phyloP scores from a whole-genome alignment of 2,888 invertebrate species.

The Idaea aversata region DNA sequence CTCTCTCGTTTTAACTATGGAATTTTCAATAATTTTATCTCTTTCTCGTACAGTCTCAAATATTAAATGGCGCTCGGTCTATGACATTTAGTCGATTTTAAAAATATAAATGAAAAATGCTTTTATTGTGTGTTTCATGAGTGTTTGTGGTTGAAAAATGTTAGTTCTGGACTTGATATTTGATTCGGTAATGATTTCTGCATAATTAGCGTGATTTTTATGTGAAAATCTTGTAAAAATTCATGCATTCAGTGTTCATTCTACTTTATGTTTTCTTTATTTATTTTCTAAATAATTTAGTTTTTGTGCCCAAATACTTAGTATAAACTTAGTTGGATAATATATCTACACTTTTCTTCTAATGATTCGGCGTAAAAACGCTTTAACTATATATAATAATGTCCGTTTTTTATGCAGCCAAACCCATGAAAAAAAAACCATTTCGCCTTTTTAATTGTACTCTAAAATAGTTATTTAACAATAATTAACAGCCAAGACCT shows the following conservation, averaged over 20 bases:
- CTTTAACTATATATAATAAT: no score
- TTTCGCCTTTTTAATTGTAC: no score
- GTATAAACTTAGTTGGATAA: background rate
- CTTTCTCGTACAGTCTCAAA: conserved; percentile 46
- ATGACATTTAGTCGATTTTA: conserved; percentile 63
- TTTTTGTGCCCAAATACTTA: background rate
- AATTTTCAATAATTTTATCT: conserved; percentile 30
- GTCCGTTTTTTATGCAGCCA: background rate
- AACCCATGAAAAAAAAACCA: background rate
- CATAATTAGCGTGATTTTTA: conserved; percentile 17
- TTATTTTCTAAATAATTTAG: background rate
- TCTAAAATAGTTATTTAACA: no score
- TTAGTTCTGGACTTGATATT: conserved; percentile 27
- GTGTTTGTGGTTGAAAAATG: conserved; percentile 57
- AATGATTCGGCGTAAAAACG: background rate
- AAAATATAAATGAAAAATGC: conserved; percentile 46
- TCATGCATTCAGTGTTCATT: background rate
- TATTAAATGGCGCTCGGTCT: conserved; percentile 64
- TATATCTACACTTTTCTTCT: background rate
- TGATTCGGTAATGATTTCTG: background rate
- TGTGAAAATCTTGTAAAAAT: background rate
- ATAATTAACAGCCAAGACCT: no score
- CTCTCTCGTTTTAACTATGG: conserved; percentile 38
- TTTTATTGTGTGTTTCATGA: conserved; percentile 41
- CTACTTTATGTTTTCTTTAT: background rate